phyloP scores from a whole-genome alignment of 2,797 vertebrate genomes.

The Mycteria americana region DNA sequence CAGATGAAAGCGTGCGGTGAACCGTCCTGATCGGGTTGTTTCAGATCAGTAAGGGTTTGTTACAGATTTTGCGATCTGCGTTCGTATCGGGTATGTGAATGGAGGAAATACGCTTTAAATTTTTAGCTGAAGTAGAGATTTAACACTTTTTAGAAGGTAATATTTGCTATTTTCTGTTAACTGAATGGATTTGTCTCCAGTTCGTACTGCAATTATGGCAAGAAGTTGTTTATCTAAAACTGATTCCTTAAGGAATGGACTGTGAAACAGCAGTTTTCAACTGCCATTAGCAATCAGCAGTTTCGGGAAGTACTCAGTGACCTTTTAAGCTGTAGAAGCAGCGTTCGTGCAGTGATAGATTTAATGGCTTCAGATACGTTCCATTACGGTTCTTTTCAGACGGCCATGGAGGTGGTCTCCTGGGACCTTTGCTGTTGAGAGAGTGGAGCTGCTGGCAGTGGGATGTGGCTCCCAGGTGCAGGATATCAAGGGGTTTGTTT shows the following conservation, averaged over 20 bases:
- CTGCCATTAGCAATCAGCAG: accelerated
- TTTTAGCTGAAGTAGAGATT: background rate
- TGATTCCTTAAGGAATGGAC: background rate
- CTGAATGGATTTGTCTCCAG: background rate
- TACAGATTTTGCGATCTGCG: background rate
- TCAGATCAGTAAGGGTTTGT: background rate
- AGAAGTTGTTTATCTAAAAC: background rate
- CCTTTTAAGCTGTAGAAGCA: background rate
- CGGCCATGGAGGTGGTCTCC: background rate
- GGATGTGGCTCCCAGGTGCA: background rate
- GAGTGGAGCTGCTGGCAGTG: background rate
- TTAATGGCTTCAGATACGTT: background rate
- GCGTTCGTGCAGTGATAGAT: accelerated
- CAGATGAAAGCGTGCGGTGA: background rate
- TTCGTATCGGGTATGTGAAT: accelerated
- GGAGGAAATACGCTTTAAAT: background rate
- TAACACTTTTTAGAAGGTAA: background rate
- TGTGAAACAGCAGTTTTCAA: background rate
- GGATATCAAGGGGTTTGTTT: background rate
- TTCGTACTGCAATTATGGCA: accelerated
- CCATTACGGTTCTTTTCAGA: accelerated
- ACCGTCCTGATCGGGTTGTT: accelerated
- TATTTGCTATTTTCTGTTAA: background rate
- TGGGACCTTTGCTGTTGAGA: background rate
- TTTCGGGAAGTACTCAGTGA: accelerated